Evolutionary conservation across 2,113 vertebrate species (phyloP), one percentile per base, ranked within the genome.

Genomic region (Syrrhaptes paradoxus): DNA sequence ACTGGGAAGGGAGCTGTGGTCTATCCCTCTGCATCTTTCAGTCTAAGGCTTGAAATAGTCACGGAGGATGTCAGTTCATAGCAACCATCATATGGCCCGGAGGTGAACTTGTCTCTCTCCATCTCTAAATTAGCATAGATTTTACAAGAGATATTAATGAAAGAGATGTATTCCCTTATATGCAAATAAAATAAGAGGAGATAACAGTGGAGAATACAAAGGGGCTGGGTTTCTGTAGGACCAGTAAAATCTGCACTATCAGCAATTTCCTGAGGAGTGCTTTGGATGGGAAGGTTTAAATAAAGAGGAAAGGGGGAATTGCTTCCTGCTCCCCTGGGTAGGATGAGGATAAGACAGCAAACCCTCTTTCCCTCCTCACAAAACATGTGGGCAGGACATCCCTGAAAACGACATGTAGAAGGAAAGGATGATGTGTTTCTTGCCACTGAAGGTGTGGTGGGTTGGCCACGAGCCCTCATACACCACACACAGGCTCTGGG

Each of bases 101-200:
- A 79, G 87, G 54, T 46, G 58, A 85, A 49, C 43, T 72, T 85
- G 61, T 91, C 89, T 87, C 58, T 73, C 52, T 67, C 46, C 46
- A 24, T 80, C 87, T 78, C 70, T 82, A 94, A 75, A 75, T 43
- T 82, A 76, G 43, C 4, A 1, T 49, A 58, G 49, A 85, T 48
- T 46, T 88, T 88, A 49, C 66, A 67, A n/a, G 70, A 54, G 54
- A 18, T 41, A 61, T 65, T 67, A 72, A 57, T 48, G 48, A 76
- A 32, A 51, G 32, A 25, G 19, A 29, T 46, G 10, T n/a, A 38
- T 71, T 54, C 10, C 55, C 80, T 51, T 73, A 34, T 49, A 86
- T n/a, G 22, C 54, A 73, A 88, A 90, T 70, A 66, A 73, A 74
- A 66, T 25, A 59, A 68, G 21, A 54, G 26, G 19, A 48, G 9